These are phyloP conservation scores for Psephotus haematonotus DNA, from an alignment of 2,113 vertebrate genomes.

Conservation along the genomic window DNA sequence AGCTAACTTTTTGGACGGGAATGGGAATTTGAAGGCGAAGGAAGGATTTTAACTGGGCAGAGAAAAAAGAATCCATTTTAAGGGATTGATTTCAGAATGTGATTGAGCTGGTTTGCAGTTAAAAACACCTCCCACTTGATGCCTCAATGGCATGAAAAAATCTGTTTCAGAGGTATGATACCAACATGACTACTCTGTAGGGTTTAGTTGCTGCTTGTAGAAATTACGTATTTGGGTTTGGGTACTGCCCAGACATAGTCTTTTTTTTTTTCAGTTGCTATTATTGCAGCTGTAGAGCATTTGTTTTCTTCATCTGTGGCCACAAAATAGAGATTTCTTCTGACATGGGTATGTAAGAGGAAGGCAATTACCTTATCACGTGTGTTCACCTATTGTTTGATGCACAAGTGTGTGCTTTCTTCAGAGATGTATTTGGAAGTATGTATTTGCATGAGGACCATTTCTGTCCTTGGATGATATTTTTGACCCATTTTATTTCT, in stretches of 20 bases:
- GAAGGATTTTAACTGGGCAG: not conserved
- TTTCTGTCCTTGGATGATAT: not conserved
- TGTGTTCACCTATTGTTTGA: not conserved
- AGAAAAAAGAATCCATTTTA: not conserved
- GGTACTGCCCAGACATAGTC: not conserved
- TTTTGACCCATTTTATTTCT: not conserved
- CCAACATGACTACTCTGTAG: not conserved
- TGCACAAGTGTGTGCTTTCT: not conserved
- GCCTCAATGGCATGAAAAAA: not conserved
- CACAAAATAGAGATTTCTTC: not conserved
- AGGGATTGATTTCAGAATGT: not conserved
- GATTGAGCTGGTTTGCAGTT: not conserved
- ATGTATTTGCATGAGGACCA: not conserved
- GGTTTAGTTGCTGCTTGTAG: not conserved
- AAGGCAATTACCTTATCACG: not conserved
- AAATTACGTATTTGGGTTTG: not conserved
- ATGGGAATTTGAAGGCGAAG: not conserved
- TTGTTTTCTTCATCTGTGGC: not conserved
- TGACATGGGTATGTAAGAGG: not conserved
- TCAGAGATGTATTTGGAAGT: not conserved
- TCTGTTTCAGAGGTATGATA: not conserved
- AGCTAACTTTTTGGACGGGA: not conserved
- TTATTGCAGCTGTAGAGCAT: not conserved
- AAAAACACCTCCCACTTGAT: not conserved
- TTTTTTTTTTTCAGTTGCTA: not conserved